These are phyloP conservation scores for Solea senegalensis DNA, from an alignment of 2,113 vertebrate genomes.

Conservation along the genomic window DNA sequence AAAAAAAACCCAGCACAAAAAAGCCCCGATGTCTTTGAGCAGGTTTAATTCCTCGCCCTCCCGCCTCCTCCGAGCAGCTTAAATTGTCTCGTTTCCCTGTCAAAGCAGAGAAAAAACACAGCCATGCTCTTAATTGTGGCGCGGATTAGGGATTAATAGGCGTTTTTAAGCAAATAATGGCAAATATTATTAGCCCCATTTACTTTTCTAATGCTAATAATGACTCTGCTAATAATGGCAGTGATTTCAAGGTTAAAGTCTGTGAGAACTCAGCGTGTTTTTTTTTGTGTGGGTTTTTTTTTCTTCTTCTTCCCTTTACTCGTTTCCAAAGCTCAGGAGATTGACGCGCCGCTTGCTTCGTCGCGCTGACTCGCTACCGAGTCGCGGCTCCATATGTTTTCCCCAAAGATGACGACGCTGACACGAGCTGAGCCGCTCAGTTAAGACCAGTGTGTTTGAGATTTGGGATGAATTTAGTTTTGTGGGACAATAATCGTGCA, in stretches of 20 bases:
- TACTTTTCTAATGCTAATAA: conserved; percentile 83
- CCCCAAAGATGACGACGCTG: conserved; percentile 48
- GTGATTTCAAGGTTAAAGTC: conserved; percentile 77
- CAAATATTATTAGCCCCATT: conserved; percentile 83
- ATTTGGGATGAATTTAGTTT: background rate
- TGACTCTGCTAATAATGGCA: conserved; percentile 76
- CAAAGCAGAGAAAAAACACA: conserved; percentile 71
- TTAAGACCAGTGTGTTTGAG: conserved; percentile 13
- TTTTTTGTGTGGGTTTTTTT: conserved; percentile 34
- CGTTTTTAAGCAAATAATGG: conserved; percentile 80
- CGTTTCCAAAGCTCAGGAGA: conserved; percentile 65
- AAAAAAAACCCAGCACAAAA: conserved; percentile 49
- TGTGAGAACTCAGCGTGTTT: conserved; percentile 55
- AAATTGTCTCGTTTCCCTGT: conserved; percentile 63
- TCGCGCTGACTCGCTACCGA: conserved; percentile 49
- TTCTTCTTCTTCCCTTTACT: background rate
- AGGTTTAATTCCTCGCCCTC: conserved; percentile 72
- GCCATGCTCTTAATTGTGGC: conserved; percentile 79
- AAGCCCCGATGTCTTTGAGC: conserved; percentile 61
- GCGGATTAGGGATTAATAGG: conserved; percentile 84
- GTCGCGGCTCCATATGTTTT: conserved; percentile 70
- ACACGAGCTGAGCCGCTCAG: conserved; percentile 30
- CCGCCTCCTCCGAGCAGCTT: conserved; percentile 58
- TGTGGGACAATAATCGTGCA: background rate
- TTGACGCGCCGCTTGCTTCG: conserved; percentile 64